phyloP scores from a whole-genome alignment of 2,797 vertebrate species.

The Anguilla obscura region DNA sequence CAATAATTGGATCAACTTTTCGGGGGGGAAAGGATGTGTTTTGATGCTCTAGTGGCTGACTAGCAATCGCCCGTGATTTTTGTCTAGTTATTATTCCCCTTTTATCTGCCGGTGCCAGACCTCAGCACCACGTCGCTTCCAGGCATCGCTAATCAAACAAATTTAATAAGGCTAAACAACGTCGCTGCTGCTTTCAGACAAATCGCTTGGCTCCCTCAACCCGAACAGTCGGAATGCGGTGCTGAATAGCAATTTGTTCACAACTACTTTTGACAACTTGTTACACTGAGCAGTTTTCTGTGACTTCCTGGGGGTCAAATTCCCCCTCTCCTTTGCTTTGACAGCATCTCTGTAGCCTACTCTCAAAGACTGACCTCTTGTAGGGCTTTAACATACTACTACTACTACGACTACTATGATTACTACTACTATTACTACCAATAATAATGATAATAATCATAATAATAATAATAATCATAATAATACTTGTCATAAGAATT shows the following conservation, averaged over 20 bases:
- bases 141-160: constrained; percentile 82
- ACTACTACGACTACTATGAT: background rate
- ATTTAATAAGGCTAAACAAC: constrained; percentile 83
- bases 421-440: background rate
- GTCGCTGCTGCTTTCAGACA: constrained; percentile 70
- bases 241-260: constrained; percentile 74
- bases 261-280: background rate
- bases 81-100: constrained; percentile 74
- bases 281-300: background rate
- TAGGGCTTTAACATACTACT: background rate
- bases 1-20: constrained; percentile 95
- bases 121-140: constrained; percentile 77
- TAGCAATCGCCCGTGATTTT: constrained; percentile 73
- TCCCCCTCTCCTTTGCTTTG: background rate
- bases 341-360: background rate
- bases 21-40: constrained; percentile 78
- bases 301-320: background rate
- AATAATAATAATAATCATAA: background rate
- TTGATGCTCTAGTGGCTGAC: constrained; percentile 87
- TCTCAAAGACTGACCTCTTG: background rate
- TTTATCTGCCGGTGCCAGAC: constrained; percentile 92
- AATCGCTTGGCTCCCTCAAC: constrained; percentile 61
- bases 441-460: background rate
- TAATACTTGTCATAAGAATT: background rate
- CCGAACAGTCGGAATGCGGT: constrained; percentile 60